These are phyloP conservation scores for Digitonthophagus gazella DNA, from an alignment of 2,888 invertebrate genomes.

Conservation along the genomic window DNA sequence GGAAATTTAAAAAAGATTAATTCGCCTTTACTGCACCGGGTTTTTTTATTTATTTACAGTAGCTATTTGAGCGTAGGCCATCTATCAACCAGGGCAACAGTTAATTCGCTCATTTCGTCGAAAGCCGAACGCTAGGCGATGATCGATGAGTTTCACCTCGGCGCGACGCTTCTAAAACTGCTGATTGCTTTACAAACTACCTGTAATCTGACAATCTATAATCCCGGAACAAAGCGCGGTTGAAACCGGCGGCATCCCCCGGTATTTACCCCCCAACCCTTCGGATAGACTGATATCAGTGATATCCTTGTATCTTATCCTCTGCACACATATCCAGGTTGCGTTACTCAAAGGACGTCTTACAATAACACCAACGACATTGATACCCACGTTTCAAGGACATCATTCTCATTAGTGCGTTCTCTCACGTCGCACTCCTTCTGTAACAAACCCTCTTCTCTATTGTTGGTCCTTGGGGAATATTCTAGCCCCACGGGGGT, in stretches of 20 bases:
- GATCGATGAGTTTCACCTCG: background rate
- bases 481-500: background rate
- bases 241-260: background rate
- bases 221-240: background rate
- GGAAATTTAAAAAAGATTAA: background rate
- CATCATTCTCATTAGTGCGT: background rate
- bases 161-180: background rate
- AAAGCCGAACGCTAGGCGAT: background rate
- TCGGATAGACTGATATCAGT: too few relatives aligned
- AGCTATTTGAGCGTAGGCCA: background rate
- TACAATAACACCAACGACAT: background rate
- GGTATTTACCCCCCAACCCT: background rate
- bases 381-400: background rate
- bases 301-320: background rate
- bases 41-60: background rate
- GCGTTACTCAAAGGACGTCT: background rate
- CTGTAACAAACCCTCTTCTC: background rate
- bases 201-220: background rate
- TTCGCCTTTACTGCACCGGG: background rate
- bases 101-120: background rate
- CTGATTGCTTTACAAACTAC: background rate
- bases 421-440: background rate
- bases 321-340: background rate
- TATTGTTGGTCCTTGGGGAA: background rate
- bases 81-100: background rate